Evolutionary conservation across 2,888 invertebrate genomes (phyloP).

Genomic region (Linnaemya vulpina): DNA sequence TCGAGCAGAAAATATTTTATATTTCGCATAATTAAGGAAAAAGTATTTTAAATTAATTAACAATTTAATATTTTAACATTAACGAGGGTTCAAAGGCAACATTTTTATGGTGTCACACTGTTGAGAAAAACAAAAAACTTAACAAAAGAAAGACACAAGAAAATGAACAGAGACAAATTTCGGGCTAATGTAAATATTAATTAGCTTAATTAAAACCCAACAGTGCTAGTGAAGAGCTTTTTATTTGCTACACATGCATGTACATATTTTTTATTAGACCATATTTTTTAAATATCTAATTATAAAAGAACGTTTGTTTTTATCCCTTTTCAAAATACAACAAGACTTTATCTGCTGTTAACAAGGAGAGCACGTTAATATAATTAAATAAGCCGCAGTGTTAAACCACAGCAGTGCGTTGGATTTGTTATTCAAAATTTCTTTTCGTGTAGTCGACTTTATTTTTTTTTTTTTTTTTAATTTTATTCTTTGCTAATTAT

Average conservation of each 20-base stretch:
- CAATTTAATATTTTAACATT: slow-evolving; percentile 8
- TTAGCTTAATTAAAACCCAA: slow-evolving; percentile 23
- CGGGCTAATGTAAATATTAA: slow-evolving; percentile 36
- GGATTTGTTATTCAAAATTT: background rate
- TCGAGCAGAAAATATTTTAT: background rate
- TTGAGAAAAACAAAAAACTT: background rate
- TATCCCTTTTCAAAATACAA: background rate
- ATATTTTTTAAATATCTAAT: background rate
- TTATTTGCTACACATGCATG: background rate
- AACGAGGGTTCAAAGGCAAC: slow-evolving; percentile 18
- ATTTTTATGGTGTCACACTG: slow-evolving; percentile 27
- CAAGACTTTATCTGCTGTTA: background rate
- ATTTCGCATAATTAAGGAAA: background rate
- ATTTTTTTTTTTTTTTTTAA: background rate
- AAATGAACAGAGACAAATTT: background rate
- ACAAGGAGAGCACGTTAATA: background rate
- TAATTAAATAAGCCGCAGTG: background rate
- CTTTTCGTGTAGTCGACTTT: background rate
- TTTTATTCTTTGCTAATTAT: background rate
- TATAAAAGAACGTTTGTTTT: slow-evolving; percentile 5
- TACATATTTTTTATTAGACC: background rate
- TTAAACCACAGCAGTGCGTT: background rate
- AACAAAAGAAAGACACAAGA: background rate
- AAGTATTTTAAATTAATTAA: slow-evolving; percentile 36
- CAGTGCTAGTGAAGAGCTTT: background rate